Evolutionary conservation across 2,113 vertebrate species (phyloP).

Genomic region (Turnix velox): DNA sequence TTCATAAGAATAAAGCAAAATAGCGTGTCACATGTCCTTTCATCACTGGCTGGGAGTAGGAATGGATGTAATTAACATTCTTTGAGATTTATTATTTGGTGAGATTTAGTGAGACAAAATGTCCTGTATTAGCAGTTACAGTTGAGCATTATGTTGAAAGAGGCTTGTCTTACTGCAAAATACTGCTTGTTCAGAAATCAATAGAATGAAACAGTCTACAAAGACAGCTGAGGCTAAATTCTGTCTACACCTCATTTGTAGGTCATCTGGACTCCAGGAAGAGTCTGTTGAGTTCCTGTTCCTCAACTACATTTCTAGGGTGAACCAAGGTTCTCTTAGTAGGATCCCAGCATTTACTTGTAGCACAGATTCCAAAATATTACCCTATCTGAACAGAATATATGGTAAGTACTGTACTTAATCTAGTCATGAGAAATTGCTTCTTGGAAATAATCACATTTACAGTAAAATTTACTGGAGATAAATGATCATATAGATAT

Average conservation of each 20-base stretch:
- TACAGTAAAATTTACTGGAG: constrained; percentile 67
- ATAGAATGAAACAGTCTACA: not conserved
- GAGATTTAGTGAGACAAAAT: not conserved
- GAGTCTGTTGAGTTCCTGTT: not conserved
- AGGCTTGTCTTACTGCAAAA: not conserved
- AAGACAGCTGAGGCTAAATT: not conserved
- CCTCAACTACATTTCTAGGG: not conserved
- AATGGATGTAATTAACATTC: not conserved
- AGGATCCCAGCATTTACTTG: not conserved
- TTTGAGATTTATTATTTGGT: not conserved
- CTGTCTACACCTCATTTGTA: not conserved
- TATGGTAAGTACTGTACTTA: constrained; percentile 46
- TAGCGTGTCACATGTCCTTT: not conserved
- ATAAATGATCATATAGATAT: constrained; percentile 56
- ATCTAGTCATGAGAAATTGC: constrained; percentile 63
- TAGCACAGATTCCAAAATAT: not conserved
- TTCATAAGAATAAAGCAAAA: not conserved
- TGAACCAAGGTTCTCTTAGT: not conserved
- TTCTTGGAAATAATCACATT: constrained; percentile 70
- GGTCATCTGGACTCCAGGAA: not conserved
- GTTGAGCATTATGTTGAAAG: not conserved
- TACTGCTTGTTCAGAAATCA: not conserved
- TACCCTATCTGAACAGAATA: constrained; percentile 31
- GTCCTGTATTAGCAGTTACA: not conserved
- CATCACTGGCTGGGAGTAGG: not conserved